Evolutionary conservation across 2,113 vertebrate genomes (phyloP).

Genomic region (Eublepharis macularius): DNA sequence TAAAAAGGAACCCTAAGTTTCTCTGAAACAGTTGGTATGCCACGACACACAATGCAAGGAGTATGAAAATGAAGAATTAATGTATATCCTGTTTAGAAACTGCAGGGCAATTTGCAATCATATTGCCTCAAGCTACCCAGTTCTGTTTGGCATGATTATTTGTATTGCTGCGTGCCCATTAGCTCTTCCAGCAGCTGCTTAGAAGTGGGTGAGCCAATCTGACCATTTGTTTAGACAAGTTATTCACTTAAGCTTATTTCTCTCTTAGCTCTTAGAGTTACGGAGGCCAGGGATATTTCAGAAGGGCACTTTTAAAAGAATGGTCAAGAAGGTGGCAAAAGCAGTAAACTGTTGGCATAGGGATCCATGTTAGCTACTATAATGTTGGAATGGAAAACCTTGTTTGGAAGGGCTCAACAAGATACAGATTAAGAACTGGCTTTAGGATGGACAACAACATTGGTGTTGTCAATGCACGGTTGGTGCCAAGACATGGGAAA

Average conservation of each 20-base stretch:
- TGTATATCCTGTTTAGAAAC: constrained; percentile 7
- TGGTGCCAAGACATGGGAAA: background rate
- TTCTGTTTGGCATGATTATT: constrained; percentile 4
- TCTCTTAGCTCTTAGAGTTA: background rate
- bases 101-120: constrained; percentile 5
- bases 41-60: background rate
- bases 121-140: constrained; percentile 8
- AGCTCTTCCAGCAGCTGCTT: constrained; percentile 6
- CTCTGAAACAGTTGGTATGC: background rate
- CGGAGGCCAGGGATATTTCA: background rate
- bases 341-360: background rate
- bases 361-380: background rate
- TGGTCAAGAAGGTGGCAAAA: background rate
- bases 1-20: background rate
- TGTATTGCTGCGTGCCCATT: constrained; percentile 15
- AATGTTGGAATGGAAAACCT: background rate
- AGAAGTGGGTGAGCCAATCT: background rate
- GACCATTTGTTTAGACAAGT: constrained; percentile 3
- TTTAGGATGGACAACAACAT: background rate
- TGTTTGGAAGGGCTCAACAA: background rate
- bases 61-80: constrained; percentile 3
- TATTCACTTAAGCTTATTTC: background rate
- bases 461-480: background rate
- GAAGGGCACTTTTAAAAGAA: background rate
- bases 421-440: background rate